Percentiles rank a stretch among this genome's conserved stretches.
These are phyloP conservation scores for Trichopoda pennipes DNA, from an alignment of 2,888 invertebrate species.

Conservation along the genomic window DNA sequence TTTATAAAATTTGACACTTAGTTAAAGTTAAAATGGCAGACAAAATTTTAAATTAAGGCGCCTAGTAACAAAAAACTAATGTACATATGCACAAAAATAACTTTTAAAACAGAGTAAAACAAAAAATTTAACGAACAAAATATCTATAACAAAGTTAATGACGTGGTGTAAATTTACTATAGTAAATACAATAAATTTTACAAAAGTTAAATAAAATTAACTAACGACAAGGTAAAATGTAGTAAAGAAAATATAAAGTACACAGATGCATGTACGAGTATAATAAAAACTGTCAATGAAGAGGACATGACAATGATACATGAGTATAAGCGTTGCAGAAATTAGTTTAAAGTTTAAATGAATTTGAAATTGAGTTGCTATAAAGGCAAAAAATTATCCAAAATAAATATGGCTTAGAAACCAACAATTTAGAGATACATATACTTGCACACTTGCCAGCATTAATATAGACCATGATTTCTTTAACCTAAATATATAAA, in stretches of 20 bases:
- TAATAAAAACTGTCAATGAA: constrained; percentile 58
- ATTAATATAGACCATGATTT: constrained; percentile 44
- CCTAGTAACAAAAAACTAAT: constrained; percentile 15
- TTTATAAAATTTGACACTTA: constrained; percentile 59
- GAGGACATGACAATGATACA: constrained; percentile 63
- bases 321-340: constrained; percentile 28
- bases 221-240: constrained; percentile 12
- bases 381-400: constrained; percentile 7
- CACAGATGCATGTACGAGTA: no score
- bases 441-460: not conserved
- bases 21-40: constrained; percentile 45
- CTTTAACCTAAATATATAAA: constrained; percentile 43
- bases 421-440: not conserved
- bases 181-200: not conserved
- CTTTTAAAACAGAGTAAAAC: constrained; percentile 25
- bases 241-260: constrained; percentile 13
- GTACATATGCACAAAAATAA: constrained; percentile 48
- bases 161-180: constrained; percentile 22
- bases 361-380: constrained; percentile 28
- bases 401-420: constrained; percentile 23
- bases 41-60: not conserved
- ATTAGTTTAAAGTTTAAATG: constrained; percentile 26
- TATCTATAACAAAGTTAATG: constrained; percentile 14
- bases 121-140: constrained; percentile 18
- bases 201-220: not conserved